phyloP scores from a whole-genome alignment of 2,888 invertebrate genomes.

The Drosophila nr. perissopoda region DNA sequence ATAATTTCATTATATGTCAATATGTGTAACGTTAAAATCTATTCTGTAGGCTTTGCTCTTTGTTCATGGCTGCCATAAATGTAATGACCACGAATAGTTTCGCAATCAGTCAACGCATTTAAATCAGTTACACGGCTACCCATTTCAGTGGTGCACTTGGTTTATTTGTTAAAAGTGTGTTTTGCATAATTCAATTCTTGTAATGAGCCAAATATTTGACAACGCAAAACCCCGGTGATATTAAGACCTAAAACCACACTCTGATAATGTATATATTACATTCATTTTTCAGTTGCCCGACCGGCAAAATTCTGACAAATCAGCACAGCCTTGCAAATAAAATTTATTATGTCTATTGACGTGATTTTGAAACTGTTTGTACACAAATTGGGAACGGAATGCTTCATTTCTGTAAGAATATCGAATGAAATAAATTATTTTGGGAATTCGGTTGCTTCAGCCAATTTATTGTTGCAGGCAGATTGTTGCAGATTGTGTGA shows the following conservation, averaged over 20 bases:
- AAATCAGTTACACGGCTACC: conserved; percentile 23
- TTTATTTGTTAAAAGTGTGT: conserved; percentile 20
- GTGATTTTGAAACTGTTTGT: background rate
- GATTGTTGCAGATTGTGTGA: background rate
- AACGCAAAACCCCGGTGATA: conserved; percentile 20
- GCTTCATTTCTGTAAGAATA: background rate
- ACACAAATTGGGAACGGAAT: background rate
- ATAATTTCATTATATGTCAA: conserved; percentile 58
- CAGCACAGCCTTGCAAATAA: conserved; percentile 37
- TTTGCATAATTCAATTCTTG: conserved; percentile 71
- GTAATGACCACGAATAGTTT: conserved; percentile 51
- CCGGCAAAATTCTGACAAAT: conserved; percentile 15
- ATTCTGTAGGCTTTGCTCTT: conserved; percentile 48
- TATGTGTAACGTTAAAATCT: conserved; percentile 54
- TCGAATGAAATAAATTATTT: background rate
- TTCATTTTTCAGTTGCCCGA: conserved; percentile 48
- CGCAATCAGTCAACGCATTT: conserved; percentile 19
- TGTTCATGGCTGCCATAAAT: conserved; percentile 52
- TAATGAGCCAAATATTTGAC: conserved; percentile 72
- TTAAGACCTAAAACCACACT: conserved; percentile 31
- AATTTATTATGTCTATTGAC: background rate
- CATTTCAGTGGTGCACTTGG: conserved; percentile 6
- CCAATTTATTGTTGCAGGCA: no score
- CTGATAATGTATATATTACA: conserved; percentile 46
- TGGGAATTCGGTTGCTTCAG: background rate